A percentile compares a stretch with the other conserved stretches of the same genome.
Evolutionary conservation across 2,113 vertebrate genomes (phyloP).

Genomic region (Addax nasomaculatus): DNA sequence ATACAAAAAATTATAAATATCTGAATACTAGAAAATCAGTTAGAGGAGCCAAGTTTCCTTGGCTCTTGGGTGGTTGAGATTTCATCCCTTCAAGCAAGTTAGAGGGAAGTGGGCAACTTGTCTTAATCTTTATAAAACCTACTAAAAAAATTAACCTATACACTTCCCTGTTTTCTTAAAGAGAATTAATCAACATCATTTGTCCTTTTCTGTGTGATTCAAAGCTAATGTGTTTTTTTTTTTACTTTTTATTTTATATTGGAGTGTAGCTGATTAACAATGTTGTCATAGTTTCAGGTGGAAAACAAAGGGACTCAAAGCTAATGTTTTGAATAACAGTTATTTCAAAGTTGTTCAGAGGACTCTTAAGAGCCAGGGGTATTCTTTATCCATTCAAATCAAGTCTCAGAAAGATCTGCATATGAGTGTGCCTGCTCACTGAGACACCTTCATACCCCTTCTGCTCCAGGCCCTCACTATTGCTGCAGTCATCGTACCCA

Average conservation of each 20-base stretch:
- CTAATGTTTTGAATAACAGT: not conserved
- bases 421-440: accelerated
- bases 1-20: not conserved
- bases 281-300: not conserved
- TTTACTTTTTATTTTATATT: not conserved
- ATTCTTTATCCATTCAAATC: not conserved
- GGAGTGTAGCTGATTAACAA: not conserved
- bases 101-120: not conserved
- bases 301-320: not conserved
- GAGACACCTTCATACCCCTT: not conserved
- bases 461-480: not conserved
- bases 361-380: not conserved
- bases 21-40: not conserved
- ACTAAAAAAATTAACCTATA: not conserved
- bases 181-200: not conserved
- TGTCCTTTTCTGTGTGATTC: not conserved
- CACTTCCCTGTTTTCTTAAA: not conserved
- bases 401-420: not conserved
- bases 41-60: not conserved
- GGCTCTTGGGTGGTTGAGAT: not conserved
- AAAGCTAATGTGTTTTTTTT: not conserved
- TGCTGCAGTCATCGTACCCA: not conserved
- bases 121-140: not conserved
- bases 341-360: not conserved
- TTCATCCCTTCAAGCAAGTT: not conserved